Conservation (phyloP, 2,113 vertebrate genomes). For the Formicarius rufipectus region DNA sequence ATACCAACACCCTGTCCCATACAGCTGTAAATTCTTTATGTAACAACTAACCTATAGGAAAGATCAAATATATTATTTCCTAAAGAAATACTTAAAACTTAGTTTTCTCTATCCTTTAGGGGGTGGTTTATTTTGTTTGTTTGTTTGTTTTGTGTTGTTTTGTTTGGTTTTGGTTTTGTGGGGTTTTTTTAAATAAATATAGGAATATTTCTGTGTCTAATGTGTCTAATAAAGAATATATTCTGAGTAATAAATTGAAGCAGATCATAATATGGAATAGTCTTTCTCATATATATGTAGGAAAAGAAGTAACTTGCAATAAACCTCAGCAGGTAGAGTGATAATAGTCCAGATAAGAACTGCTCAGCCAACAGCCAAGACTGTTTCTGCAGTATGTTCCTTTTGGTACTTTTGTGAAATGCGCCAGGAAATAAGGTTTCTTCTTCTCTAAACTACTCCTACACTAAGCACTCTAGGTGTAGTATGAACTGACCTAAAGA, state of each 20-base stretch:
- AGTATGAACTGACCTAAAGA: background rate
- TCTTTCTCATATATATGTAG: background rate
- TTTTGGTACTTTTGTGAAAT: background rate
- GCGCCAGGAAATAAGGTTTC: background rate
- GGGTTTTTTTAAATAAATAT: background rate
- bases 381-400: background rate
- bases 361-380: background rate
- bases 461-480: background rate
- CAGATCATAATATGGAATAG: background rate
- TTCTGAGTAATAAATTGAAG: background rate
- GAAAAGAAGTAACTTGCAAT: background rate
- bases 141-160: background rate
- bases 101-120: background rate
- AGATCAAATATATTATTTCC: background rate
- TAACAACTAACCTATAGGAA: background rate
- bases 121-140: background rate
- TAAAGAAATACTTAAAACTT: background rate
- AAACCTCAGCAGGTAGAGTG: background rate
- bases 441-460: background rate
- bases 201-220: background rate
- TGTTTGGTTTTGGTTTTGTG: background rate
- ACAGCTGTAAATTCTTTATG: background rate
- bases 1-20: background rate
- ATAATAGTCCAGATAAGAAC: background rate
- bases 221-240: background rate